These are phyloP conservation scores for Phytoseiulus persimilis DNA, from an alignment of 2,888 invertebrate genomes.

Conservation along the genomic window DNA sequence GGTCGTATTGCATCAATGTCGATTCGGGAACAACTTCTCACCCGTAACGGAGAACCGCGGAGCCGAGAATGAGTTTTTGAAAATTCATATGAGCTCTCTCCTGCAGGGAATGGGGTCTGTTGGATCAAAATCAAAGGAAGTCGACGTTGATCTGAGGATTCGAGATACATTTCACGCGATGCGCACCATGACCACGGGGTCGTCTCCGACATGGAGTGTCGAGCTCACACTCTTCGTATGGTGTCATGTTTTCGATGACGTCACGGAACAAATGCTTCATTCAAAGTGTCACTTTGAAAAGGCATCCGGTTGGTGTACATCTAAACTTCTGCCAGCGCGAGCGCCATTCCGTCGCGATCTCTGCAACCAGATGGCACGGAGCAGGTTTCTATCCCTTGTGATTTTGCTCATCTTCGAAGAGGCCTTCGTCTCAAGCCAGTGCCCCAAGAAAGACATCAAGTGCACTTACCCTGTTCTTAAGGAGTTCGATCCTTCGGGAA, in stretches of 20 bases:
- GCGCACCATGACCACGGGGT: no score
- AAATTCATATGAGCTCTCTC: no score
- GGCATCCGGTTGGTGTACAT: not conserved
- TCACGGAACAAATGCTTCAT: not conserved
- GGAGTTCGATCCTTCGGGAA: constrained; percentile 21
- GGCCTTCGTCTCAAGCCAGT: not conserved
- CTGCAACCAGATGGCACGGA: not conserved
- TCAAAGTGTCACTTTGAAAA: not conserved
- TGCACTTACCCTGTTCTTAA: constrained; percentile 33
- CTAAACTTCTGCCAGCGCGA: not conserved
- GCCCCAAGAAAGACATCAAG: constrained; percentile 35
- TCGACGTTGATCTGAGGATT: no score
- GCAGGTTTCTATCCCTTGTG: not conserved
- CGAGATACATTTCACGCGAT: no score
- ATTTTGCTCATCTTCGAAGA: not conserved
- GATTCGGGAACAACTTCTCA: no score
- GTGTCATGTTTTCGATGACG: not conserved
- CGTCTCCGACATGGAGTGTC: no score
- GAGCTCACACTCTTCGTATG: no score
- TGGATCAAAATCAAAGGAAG: no score
- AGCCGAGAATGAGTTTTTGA: no score
- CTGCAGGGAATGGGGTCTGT: no score
- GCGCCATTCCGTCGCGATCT: not conserved
- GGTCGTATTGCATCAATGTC: no score
- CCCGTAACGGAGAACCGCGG: no score